Percentiles rank a stretch among this genome's conserved stretches.
These are phyloP conservation scores for Neolamprologus caudopunctatus DNA, from an alignment of 2,113 vertebrate species.

Conservation along the genomic window DNA sequence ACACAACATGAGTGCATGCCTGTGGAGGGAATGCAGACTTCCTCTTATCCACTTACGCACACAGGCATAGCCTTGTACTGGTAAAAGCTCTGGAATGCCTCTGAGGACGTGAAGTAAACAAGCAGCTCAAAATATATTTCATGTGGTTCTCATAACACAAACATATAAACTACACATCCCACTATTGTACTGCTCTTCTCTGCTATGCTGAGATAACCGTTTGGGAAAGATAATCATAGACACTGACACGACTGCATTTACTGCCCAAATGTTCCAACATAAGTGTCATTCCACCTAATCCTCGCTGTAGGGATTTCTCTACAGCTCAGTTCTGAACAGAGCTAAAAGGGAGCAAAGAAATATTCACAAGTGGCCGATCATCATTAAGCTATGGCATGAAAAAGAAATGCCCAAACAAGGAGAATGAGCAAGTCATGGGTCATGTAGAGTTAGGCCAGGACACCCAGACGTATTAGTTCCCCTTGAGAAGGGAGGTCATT, in stretches of 20 bases:
- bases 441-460: slow-evolving; percentile 24
- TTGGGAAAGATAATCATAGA: neutral
- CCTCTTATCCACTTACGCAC: slow-evolving; percentile 71
- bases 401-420: slow-evolving; percentile 57
- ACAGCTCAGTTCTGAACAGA: neutral
- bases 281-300: neutral
- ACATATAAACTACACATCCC: neutral
- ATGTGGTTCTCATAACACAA: neutral
- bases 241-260: neutral
- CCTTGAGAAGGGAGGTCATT: slow-evolving; percentile 21
- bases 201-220: neutral
- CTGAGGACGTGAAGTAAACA: slow-evolving; percentile 62
- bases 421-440: slow-evolving; percentile 10
- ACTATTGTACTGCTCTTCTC: neutral
- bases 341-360: neutral
- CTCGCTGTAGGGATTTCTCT: neutral
- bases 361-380: neutral
- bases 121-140: slow-evolving; percentile 53
- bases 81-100: slow-evolving; percentile 66
- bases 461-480: slow-evolving; percentile 30
- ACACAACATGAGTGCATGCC: slow-evolving; percentile 63
- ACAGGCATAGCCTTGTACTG: slow-evolving; percentile 71
- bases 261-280: neutral
- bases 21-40: slow-evolving; percentile 69
- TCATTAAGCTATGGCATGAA: slow-evolving; percentile 2